Base-by-base conservation (phyloP, 2,797 vertebrate genomes). In the Aulostomus chinensis region DNA sequence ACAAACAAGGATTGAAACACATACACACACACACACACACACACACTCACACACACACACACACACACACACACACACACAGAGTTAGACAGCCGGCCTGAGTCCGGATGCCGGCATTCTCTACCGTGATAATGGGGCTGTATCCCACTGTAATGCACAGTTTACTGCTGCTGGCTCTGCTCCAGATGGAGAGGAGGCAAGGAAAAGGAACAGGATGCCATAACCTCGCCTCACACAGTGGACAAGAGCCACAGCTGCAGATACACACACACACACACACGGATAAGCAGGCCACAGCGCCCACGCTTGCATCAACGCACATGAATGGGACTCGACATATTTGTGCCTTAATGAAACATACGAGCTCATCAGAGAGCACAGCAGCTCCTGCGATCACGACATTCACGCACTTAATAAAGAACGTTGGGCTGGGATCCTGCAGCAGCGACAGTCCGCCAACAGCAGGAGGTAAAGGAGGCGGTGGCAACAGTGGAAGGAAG, bases 161-260 rank as follows among this genome's bases (percentile, higher is more conserved):
- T 66, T 65, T 34, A 73, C 78, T 74, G 68, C 70, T 51, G 37
- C 68, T 87, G 83, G 85, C 80, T 30, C 22, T 0, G 50, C 46
- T 79, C 83, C 83, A 84, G 67, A 73, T 45, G 61, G 79, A 73
- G 71, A 76, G 58, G 76, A 69, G 79, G 74, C 13, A 33, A 73
- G 76, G 75, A 77, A 84, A 58, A 81, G 76, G 78, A 84, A 83
- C 72, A 86, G 84, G 82, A 86, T 84, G 84, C 79, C 81, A 74
- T 79, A 80, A 84, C 79, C 69, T 81, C 68, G 47, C 58, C 68
- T 66, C 54, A 36, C 65, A 70, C 70, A 78, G 69, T 57, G 72
- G 62, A 81, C 76, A 76, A 68, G 68, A 76, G 71, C 49, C 73
- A 79, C 86, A 88, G 86, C 78, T 86, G 85, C 78, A 78, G 26